A percentile compares a stretch with the other conserved stretches of the same genome.
These are phyloP conservation scores for Polydrusus pterygomalis DNA, from an alignment of 2,888 invertebrate species.

Conservation along the genomic window DNA sequence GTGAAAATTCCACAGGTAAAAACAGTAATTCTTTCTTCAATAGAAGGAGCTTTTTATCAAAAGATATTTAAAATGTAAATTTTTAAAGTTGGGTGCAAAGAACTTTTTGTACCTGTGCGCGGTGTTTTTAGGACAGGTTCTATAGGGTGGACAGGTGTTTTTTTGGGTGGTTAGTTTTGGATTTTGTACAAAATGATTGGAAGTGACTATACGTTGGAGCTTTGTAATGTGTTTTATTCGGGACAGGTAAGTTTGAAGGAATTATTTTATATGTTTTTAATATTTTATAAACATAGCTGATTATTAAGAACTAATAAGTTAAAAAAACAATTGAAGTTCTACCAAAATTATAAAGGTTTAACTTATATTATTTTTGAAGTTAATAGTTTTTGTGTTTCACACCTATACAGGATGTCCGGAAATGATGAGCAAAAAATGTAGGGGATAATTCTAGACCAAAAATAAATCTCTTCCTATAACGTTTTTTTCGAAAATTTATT, in stretches of 20 bases:
- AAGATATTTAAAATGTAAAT: slow-evolving; percentile 45
- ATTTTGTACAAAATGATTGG: slow-evolving; percentile 77
- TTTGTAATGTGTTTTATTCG: slow-evolving; percentile 91
- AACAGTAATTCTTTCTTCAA: slow-evolving; percentile 21
- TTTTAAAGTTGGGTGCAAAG: slow-evolving; percentile 4
- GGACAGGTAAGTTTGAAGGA: slow-evolving; percentile 80
- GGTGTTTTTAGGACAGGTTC: slow-evolving; percentile 11
- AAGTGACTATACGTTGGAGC: slow-evolving; percentile 89
- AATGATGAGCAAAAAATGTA: too few species aligned
- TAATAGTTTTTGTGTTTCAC: too few species aligned
- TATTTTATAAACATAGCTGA: too few species aligned
- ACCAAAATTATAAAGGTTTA: too few species aligned
- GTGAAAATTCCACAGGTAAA: slow-evolving; percentile 43
- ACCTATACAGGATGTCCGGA: too few species aligned
- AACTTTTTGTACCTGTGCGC: slow-evolving; percentile 13
- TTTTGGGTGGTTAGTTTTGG: slow-evolving; percentile 5
- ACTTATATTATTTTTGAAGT: too few species aligned
- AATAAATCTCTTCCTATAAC: too few species aligned
- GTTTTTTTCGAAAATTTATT: too few species aligned
- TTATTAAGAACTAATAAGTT: too few species aligned
- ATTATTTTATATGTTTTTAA: background rate
- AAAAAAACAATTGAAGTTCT: too few species aligned
- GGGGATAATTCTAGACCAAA: too few species aligned
- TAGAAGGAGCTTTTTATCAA: slow-evolving; percentile 9
- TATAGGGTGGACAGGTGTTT: slow-evolving; percentile 32